phyloP scores from a whole-genome alignment of 2,797 vertebrate genomes.

The Sphaeramia orbicularis region DNA sequence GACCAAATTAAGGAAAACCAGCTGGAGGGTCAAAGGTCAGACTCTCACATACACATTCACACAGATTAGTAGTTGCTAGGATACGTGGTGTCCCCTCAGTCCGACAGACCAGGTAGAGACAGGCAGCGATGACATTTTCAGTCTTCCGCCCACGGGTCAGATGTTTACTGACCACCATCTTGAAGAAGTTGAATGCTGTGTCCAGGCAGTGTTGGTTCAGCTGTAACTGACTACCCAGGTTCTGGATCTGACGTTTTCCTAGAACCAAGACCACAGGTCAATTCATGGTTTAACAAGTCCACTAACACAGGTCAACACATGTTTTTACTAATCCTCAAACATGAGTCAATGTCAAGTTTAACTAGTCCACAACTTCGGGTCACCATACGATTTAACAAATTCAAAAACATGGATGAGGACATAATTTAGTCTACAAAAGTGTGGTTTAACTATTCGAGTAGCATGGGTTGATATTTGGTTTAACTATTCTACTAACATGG shows the following conservation, averaged over 20 bases:
- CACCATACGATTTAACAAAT: too few relatives aligned
- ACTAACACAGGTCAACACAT: too few relatives aligned
- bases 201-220: conserved; percentile 98
- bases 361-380: too few relatives aligned
- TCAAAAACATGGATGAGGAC: too few relatives aligned
- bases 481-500: too few relatives aligned
- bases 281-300: too few relatives aligned
- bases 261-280: conserved; percentile 26
- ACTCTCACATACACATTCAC: not conserved
- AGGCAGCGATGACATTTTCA: conserved; percentile 94
- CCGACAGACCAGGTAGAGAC: conserved; percentile 97
- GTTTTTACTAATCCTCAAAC: too few relatives aligned
- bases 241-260: conserved; percentile 97
- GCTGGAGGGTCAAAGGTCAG: not conserved
- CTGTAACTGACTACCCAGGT: conserved; percentile 96
- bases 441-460: too few relatives aligned
- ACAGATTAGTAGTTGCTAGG: conserved; percentile 73
- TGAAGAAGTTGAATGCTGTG: conserved; percentile 99
- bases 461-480: too few relatives aligned
- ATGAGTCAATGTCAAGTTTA: too few relatives aligned
- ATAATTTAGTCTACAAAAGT: too few relatives aligned
- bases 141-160: conserved; percentile 95
- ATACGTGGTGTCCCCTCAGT: conserved; percentile 99
- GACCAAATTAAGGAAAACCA: conserved; percentile 61
- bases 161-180: conserved; percentile 98